phyloP scores from a whole-genome alignment of 2,888 invertebrate genomes.

The Polymixis flavicincta region DNA sequence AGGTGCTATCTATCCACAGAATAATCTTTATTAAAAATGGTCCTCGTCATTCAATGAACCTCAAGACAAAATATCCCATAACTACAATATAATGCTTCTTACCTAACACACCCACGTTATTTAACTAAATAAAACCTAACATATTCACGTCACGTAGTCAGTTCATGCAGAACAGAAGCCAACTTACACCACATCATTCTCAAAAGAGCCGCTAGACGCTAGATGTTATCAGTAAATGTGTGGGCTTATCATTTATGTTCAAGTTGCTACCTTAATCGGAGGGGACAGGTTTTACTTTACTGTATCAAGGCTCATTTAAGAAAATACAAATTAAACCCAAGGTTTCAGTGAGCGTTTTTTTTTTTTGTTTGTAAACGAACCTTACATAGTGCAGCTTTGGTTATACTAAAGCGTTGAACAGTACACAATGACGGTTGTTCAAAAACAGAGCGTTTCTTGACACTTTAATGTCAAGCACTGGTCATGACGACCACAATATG shows the following conservation, averaged over 20 bases:
- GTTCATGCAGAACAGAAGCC: constrained; percentile 46
- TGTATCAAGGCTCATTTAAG: background rate
- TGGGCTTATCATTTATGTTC: constrained; percentile 28
- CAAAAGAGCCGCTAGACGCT: constrained; percentile 44
- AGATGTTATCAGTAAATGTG: constrained; percentile 44
- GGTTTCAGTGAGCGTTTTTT: no score
- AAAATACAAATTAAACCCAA: background rate
- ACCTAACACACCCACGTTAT: background rate
- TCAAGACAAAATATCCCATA: background rate
- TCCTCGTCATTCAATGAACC: no score
- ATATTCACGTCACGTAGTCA: constrained; percentile 40
- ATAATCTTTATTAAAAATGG: background rate
- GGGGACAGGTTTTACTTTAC: background rate
- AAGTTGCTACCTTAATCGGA: constrained; percentile 6
- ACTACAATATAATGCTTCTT: background rate
- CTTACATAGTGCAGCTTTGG: no score
- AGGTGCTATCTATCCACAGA: background rate
- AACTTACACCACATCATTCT: constrained; percentile 24
- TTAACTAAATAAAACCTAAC: constrained; percentile 27
- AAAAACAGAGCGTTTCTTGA: no score
- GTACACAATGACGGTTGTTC: no score
- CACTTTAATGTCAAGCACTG: no score
- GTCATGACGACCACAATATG: no score
- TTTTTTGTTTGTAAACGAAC: no score
- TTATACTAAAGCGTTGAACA: no score